These are phyloP conservation scores for Stegastes partitus DNA, from an alignment of 2,113 vertebrate species.

Conservation along the genomic window DNA sequence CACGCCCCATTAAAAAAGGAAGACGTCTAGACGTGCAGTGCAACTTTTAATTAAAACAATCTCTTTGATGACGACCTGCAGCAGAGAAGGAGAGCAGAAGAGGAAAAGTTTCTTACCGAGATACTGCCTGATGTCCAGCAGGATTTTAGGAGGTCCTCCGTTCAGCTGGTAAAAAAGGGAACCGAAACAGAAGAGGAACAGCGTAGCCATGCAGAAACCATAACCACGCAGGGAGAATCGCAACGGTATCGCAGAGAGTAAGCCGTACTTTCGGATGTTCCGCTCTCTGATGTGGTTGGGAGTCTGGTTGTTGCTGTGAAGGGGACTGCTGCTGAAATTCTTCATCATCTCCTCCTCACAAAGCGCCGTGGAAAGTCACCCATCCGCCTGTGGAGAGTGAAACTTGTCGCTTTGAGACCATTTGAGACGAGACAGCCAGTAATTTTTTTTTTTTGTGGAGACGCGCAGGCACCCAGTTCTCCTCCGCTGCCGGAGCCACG, in stretches of 20 bases:
- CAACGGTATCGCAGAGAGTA: conserved; percentile 81
- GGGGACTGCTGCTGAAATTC: conserved; percentile 87
- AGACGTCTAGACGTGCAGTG: neutral
- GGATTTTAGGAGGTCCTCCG: conserved; percentile 93
- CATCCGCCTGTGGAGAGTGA: conserved; percentile 84
- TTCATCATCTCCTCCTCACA: conserved; percentile 91
- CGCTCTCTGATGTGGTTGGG: conserved; percentile 82
- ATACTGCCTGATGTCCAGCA: conserved; percentile 93
- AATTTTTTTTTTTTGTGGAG: conserved; percentile 48
- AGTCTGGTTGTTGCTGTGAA: conserved; percentile 80
- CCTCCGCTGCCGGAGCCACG: conserved; percentile 60
- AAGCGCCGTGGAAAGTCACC: conserved; percentile 87
- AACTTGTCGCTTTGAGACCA: conserved; percentile 77
- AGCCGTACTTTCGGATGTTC: conserved; percentile 79
- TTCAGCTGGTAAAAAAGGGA: conserved; percentile 95
- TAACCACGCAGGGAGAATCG: conserved; percentile 92
- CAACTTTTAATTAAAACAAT: conserved; percentile 24
- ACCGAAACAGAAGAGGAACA: conserved; percentile 93
- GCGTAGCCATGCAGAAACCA: conserved; percentile 93
- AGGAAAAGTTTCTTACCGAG: conserved; percentile 89
- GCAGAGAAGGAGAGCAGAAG: conserved; percentile 2
- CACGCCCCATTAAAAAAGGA: neutral
- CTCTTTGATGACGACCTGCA: conserved; percentile 19
- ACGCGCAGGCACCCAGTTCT: conserved; percentile 51
- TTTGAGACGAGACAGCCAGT: conserved; percentile 53